Base-by-base conservation (phyloP, 2,888 invertebrate species). In the Lepidonotus clava region DNA sequence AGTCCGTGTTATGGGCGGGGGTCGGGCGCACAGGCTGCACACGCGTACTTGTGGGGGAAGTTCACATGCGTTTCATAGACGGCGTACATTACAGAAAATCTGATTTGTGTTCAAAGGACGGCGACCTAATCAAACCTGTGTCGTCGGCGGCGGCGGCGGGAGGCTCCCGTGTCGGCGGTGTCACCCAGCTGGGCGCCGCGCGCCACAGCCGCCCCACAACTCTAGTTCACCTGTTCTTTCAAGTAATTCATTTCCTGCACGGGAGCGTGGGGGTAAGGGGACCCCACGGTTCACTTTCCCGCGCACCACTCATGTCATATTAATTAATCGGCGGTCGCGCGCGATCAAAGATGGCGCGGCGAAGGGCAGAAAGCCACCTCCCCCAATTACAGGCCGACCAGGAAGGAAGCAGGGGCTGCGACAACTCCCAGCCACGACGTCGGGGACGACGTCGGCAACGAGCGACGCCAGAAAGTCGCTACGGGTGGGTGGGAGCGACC, bases 161-260 rank as follows among this genome's bases (percentile, higher is more conserved):
- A 11, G 67, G 14, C 36, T 71, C 38, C 71, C 36, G 36, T 71
- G 71, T 71, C 71, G 8, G 28, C 24, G 11, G 28, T 24, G 71
- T 18, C 46, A 28, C 46, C 76, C 80, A 80, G 41, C 80, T 80
- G 80, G 80, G 41, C 18, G 32, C 71, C 51, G 24, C 51, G 8
- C 80, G 14, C 41, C 41, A 8, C 80, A 51, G 11, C 24, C 28
- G 32, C 32, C 80, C 80, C 32, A 46, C 46, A 21, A 80, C 80
- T 80, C 51, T 32, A 32, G 41, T 46, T 80, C 80, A 41, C 80
- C 80, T 41, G 24, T 40, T 51, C 80, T 80, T 80, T 80, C 80
- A 80, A 80, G 80, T 80, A 80, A 80, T 80, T 80, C 80, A 80
- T 80, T 80, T 80, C 80, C 80, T 80, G 28, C 46, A 34, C 51